A percentile compares a stretch with the other conserved stretches of the same genome.
These are phyloP conservation scores for Dasyprocta punctata DNA, from an alignment of 2,113 vertebrate species.

Conservation along the genomic window DNA sequence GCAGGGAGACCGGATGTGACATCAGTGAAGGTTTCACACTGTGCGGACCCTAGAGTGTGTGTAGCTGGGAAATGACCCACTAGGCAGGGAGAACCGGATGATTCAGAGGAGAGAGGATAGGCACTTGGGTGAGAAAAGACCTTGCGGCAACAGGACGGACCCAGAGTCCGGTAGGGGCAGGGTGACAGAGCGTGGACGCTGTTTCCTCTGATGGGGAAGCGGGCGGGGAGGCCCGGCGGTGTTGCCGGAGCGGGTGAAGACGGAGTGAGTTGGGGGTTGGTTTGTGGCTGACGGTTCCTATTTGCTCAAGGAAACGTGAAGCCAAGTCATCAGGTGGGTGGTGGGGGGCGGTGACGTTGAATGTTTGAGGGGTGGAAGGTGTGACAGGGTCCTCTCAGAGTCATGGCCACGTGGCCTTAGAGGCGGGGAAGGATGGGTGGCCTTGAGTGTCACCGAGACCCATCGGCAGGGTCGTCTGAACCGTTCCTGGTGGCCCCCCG, in stretches of 20 bases:
- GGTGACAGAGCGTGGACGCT: not conserved
- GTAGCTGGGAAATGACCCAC: not conserved
- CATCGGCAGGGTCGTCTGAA: fast-evolving
- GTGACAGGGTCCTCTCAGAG: not conserved
- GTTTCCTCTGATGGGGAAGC: not conserved
- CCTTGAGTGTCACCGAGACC: not conserved
- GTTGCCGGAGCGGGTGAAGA: not conserved
- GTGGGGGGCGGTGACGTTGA: not conserved
- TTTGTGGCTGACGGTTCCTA: too few relatives aligned
- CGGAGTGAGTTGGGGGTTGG: fast-evolving
- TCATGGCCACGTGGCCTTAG: too few relatives aligned
- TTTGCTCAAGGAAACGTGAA: not conserved
- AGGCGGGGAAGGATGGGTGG: not conserved
- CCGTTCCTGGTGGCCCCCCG: fast-evolving
- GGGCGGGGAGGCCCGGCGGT: not conserved
- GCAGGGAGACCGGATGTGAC: not conserved
- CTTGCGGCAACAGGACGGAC: not conserved
- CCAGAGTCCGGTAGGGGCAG: not conserved
- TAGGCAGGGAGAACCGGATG: too few relatives aligned
- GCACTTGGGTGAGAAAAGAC: not conserved
- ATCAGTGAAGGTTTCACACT: too few relatives aligned
- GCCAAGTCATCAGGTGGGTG: not conserved
- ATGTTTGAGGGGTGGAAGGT: not conserved
- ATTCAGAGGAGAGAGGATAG: not conserved
- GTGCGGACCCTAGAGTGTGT: not conserved